Percentiles rank a stretch among this genome's conserved stretches.
phyloP scores from a whole-genome alignment of 2,113 vertebrate species.

The Uria lomvia region DNA sequence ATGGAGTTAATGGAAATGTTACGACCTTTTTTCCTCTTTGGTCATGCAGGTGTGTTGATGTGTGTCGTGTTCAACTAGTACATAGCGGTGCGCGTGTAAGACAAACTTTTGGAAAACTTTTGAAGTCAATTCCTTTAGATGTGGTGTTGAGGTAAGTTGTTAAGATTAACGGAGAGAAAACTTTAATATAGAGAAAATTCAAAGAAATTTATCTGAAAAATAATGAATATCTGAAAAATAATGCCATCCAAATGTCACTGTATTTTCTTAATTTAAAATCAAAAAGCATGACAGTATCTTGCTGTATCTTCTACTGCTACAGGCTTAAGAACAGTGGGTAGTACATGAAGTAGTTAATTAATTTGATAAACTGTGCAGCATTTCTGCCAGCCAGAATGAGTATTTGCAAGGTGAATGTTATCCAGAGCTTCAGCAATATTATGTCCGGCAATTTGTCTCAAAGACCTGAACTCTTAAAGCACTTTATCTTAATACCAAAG shows the following conservation, averaged over 20 bases:
- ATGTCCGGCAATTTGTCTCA: neutral
- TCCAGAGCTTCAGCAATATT: neutral
- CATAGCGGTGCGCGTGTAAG: constrained; percentile 88
- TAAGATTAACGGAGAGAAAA: neutral
- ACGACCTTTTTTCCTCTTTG: neutral
- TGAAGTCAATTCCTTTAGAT: constrained; percentile 90
- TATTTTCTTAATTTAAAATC: neutral
- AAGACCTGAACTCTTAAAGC: neutral
- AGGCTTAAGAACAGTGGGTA: neutral
- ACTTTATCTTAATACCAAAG: neutral
- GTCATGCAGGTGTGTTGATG: constrained; percentile 86
- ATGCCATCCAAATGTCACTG: neutral
- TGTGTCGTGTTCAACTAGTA: constrained; percentile 92
- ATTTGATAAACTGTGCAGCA: neutral
- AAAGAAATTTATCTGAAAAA: neutral
- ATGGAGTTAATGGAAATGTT: neutral
- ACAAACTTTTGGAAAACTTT: constrained; percentile 91
- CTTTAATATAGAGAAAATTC: neutral
- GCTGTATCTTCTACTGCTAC: neutral
- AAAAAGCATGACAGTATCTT: neutral
- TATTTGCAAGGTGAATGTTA: neutral
- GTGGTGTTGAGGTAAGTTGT: constrained; percentile 85
- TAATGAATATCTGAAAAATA: neutral
- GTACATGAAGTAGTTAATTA: neutral
- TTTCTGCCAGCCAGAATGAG: neutral